These are phyloP conservation scores for Leucozona laternaria DNA, from an alignment of 2,888 invertebrate species.

Conservation along the genomic window DNA sequence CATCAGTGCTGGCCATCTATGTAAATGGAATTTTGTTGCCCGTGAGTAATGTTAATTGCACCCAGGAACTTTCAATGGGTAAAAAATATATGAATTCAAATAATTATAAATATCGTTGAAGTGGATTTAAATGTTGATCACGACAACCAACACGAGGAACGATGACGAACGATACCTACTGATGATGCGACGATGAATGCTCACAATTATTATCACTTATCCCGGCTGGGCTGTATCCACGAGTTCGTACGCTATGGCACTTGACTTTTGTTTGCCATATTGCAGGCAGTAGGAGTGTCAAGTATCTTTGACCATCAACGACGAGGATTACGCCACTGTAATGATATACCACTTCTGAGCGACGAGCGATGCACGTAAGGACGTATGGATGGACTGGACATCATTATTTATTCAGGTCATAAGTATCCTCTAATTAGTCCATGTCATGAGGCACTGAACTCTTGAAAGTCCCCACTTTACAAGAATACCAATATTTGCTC, in stretches of 20 bases:
- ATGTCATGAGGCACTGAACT: conserved; percentile 56
- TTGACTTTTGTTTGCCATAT: conserved; percentile 29
- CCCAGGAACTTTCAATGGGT: conserved; percentile 36
- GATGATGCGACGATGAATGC: conserved; percentile 43
- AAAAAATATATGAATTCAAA: conserved; percentile 54
- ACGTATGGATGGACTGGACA: conserved; percentile 6
- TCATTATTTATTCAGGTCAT: conserved; percentile 54
- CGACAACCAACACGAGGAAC: conserved; percentile 9
- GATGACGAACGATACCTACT: not conserved
- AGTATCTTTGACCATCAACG: conserved; percentile 63
- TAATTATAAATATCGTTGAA: conserved; percentile 69
- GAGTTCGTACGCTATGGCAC: conserved; percentile 24
- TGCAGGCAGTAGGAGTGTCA: conserved; percentile 1
- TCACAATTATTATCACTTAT: conserved; percentile 41
- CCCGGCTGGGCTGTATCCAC: not conserved
- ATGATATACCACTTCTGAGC: conserved; percentile 27
- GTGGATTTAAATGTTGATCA: conserved; percentile 69
- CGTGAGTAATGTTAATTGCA: conserved; percentile 63
- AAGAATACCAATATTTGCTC: not conserved
- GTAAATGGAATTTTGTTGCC: conserved; percentile 45
- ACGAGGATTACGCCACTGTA: conserved; percentile 40
- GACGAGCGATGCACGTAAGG: not conserved
- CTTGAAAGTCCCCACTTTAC: conserved; percentile 1
- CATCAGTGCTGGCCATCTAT: not conserved
- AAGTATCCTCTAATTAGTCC: conserved; percentile 55